phyloP scores from a whole-genome alignment of 2,888 invertebrate genomes.

The Euproctis similis region DNA sequence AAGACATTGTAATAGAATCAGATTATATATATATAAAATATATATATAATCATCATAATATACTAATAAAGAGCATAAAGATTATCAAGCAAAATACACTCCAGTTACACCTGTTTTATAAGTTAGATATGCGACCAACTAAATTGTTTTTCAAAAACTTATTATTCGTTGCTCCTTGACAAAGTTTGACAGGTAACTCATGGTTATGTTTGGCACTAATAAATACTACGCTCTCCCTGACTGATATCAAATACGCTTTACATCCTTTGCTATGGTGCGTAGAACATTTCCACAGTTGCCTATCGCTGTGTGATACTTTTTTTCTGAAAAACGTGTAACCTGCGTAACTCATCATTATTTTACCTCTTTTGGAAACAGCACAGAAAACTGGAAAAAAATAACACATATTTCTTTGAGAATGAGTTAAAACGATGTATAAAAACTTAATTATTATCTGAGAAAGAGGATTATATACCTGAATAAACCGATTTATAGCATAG shows the following conservation, averaged over 20 bases:
- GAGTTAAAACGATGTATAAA: too few species aligned
- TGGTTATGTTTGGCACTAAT: conserved; percentile 2
- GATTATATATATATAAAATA: neutral
- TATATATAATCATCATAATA: neutral
- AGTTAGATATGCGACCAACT: too few species aligned
- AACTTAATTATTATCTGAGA: too few species aligned
- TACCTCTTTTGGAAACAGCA: conserved; percentile 2
- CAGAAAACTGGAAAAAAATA: conserved; percentile 4
- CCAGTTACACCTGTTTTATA: neutral
- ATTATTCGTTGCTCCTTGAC: neutral
- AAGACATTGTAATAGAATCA: too few species aligned
- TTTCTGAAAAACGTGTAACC: conserved; percentile 6
- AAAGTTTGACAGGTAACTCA: neutral
- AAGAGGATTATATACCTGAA: too few species aligned
- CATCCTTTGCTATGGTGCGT: conserved; percentile 7
- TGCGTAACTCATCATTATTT: conserved; percentile 1
- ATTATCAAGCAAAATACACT: neutral
- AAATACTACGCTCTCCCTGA: conserved; percentile 1
- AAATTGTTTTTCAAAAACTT: too few species aligned
- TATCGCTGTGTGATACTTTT: conserved; percentile 1
- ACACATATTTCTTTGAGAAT: neutral
- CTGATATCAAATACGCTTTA: conserved; percentile 2
- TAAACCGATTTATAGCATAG: too few species aligned
- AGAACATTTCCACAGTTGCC: conserved; percentile 8
- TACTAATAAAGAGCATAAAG: neutral